phyloP scores from a whole-genome alignment of 2,797 vertebrate species.

The Gymnopithys bicolor region DNA sequence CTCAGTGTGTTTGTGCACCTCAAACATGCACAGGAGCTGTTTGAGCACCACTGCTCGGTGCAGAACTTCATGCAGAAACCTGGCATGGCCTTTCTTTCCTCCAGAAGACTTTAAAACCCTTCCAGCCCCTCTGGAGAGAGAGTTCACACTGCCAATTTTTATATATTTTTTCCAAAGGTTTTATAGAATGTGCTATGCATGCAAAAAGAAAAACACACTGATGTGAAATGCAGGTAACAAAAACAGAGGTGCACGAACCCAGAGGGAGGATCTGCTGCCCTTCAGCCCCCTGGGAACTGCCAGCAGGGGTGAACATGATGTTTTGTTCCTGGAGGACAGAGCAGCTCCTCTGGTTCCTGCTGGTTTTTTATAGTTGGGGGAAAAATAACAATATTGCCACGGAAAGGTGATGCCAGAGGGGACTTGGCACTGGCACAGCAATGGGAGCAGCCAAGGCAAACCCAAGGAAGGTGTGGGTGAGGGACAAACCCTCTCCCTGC shows the following conservation, averaged over 20 bases:
- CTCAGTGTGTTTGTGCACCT: not conserved
- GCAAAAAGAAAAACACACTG: constrained; percentile 70
- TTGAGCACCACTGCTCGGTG: not conserved
- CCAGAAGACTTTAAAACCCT: constrained; percentile 50
- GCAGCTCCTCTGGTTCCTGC: not conserved
- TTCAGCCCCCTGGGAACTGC: not conserved
- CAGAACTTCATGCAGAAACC: not conserved
- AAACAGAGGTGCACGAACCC: constrained; percentile 6
- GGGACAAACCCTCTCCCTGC: not conserved
- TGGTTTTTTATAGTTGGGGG: not conserved
- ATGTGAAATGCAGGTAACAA: constrained; percentile 28
- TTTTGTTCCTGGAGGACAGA: not conserved
- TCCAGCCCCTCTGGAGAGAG: constrained; percentile 69
- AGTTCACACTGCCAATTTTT: constrained; percentile 52
- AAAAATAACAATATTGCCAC: not conserved
- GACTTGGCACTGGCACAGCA: not conserved
- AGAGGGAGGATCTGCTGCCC: not conserved
- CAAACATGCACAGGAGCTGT: not conserved
- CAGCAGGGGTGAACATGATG: not conserved
- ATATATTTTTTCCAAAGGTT: constrained; percentile 35
- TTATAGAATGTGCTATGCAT: constrained; percentile 70
- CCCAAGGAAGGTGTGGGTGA: not conserved
- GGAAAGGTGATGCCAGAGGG: not conserved
- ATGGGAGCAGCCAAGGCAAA: not conserved
- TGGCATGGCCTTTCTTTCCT: constrained; percentile 50